Percentiles rank a stretch among this genome's conserved stretches.
Conservation (phyloP, 2,888 invertebrate genomes). For the Drosophila histrio region DNA sequence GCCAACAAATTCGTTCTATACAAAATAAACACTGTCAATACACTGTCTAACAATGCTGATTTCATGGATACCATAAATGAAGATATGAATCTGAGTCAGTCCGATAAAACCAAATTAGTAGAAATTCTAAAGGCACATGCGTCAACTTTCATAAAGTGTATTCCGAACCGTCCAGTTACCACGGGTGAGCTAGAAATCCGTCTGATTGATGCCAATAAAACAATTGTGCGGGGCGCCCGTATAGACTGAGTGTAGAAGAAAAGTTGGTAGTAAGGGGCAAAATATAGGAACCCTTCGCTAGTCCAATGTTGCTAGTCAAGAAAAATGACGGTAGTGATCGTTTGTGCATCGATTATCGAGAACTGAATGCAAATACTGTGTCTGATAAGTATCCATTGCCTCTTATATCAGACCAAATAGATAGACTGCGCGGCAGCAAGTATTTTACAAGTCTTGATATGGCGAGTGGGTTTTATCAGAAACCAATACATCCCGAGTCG, state of each 20-base stretch:
- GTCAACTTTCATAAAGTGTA: background rate
- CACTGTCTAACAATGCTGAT: background rate
- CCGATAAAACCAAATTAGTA: background rate
- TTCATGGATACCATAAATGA: background rate
- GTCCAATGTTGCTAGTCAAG: background rate
- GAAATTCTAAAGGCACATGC: background rate
- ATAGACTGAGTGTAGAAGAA: background rate
- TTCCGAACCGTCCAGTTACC: background rate
- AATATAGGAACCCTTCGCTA: background rate
- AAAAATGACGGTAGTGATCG: constrained; percentile 1
- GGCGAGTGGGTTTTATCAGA: background rate
- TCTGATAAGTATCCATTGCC: background rate
- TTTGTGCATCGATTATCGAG: background rate
- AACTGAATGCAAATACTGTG: no score
- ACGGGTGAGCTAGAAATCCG: constrained; percentile 9
- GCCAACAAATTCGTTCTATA: background rate
- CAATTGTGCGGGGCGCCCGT: background rate
- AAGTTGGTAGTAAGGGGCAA: background rate
- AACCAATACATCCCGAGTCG: background rate
- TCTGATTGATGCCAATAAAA: background rate
- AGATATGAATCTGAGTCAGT: background rate
- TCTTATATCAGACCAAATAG: background rate
- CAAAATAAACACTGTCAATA: background rate
- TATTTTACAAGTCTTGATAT: constrained; percentile 3
- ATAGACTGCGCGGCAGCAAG: background rate